phyloP scores from a whole-genome alignment of 2,113 vertebrate species.

The Pogona vitticeps region DNA sequence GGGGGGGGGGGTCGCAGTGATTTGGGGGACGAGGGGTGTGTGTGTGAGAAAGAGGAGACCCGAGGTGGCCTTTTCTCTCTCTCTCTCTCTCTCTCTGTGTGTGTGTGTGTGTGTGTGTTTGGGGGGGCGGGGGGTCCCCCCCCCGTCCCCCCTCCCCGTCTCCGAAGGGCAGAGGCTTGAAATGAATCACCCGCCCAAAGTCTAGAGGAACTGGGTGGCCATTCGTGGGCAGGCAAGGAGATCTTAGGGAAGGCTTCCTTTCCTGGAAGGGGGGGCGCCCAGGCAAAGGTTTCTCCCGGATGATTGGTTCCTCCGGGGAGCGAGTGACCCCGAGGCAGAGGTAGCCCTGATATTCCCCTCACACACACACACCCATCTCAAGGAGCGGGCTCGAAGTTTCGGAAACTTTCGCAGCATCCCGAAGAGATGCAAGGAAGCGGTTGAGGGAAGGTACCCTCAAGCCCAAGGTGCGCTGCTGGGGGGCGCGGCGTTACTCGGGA shows the following conservation, averaged over 20 bases:
- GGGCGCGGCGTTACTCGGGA: too few relatives aligned
- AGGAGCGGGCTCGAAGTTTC: not conserved
- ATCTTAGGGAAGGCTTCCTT: not conserved
- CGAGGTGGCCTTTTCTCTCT: not conserved
- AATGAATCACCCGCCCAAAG: conserved; percentile 65
- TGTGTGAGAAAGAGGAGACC: not conserved
- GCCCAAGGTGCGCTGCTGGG: not conserved
- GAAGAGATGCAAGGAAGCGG: not conserved
- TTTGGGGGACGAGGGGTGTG: conserved; percentile 39
- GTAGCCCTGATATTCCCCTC: too few relatives aligned
- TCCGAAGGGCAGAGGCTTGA: conserved; percentile 58
- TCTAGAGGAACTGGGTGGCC: conserved; percentile 45
- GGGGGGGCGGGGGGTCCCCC: conserved; percentile 9
- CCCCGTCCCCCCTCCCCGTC: too few relatives aligned
- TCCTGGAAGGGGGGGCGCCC: not conserved
- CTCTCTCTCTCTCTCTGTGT: not conserved
- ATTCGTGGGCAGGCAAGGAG: conserved; percentile 34
- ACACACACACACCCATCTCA: not conserved
- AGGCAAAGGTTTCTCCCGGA: not conserved
- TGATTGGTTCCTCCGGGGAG: not conserved
- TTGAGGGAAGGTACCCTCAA: not conserved
- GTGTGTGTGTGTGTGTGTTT: not conserved
- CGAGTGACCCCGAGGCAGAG: not conserved
- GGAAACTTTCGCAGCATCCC: not conserved
- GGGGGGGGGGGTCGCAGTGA: not conserved